Percentiles rank a stretch among this genome's conserved stretches.
Evolutionary conservation across 2,113 vertebrate genomes (phyloP).

Genomic region (Amphiprion percula): DNA sequence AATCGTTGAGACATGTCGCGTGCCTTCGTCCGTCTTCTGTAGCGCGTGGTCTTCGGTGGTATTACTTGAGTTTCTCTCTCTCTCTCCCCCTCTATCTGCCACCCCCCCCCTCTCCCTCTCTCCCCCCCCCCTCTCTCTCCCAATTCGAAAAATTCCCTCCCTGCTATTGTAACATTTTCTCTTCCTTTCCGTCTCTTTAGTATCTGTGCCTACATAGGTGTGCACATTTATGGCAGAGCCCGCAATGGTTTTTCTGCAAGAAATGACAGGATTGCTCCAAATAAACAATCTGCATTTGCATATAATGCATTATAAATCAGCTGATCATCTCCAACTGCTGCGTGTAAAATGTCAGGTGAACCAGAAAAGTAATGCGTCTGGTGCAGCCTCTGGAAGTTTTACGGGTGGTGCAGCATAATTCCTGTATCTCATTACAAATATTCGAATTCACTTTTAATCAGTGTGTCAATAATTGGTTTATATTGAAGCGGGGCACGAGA

Average conservation of each 20-base stretch:
- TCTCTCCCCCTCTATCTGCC: conserved; percentile 25
- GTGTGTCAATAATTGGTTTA: background rate
- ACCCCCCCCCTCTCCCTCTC: conserved; percentile 59
- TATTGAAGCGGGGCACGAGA: background rate
- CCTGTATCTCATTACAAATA: background rate
- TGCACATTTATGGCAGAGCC: background rate
- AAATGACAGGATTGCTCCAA: too few species aligned
- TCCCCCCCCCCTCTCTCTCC: conserved; percentile 54
- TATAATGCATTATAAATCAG: background rate
- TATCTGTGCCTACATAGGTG: background rate
- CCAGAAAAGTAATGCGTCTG: too few species aligned
- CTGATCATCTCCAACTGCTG: background rate
- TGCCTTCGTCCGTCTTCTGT: conserved; percentile 79
- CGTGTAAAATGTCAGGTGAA: background rate
- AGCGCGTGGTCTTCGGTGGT: conserved; percentile 80
- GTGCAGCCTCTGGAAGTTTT: too few species aligned
- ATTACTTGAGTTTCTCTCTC: conserved; percentile 66
- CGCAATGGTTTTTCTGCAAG: background rate
- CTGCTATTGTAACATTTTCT: background rate
- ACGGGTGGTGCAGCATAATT: background rate
- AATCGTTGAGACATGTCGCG: conserved; percentile 78
- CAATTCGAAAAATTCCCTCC: conserved; percentile 16
- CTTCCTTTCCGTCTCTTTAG: background rate
- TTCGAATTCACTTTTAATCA: background rate
- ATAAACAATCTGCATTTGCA: background rate